Base-by-base conservation (phyloP, 2,113 vertebrate species). In the Heliornis fulica region DNA sequence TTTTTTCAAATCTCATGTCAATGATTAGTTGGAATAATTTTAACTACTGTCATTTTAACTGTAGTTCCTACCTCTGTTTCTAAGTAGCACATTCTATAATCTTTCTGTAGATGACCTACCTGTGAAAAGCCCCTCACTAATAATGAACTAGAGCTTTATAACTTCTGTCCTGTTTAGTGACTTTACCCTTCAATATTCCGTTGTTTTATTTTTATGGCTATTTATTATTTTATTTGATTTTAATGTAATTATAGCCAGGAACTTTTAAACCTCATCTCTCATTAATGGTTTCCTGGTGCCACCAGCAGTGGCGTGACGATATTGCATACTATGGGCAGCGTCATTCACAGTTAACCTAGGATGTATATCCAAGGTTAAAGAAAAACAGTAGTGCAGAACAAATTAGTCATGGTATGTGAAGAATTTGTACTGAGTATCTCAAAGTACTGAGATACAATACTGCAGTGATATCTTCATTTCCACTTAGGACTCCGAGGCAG, bases 261-360 rank as follows among this genome's bases (percentile, higher is more conserved):
- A 94, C 51, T 89, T 92, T 66, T 48, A 95, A 97, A 81, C 20
- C 60, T 78, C 57, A 51, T 75, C 45, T 80, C 54, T 70, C 91
- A 83, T 90, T 92, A 93, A 77, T 96, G 93, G 96, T 92, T 96
- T 96, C 92, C 56, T 97, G 95, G 93, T 96, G 96, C 94, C 91
- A 95, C 94, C 94, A 94, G 91, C 89, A 97, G 96, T 75, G 86
- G 83, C 60, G 78, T 22, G 29, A 87, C 66, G 94, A 95, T 94
- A 97, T 43, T 94, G 87, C 95, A 95, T 83, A 95, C 46, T 81
- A 70, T 8, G 56, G 83, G 41, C 22, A 92, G 50, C 8, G 54
- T 38, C 45, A 45, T 34, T 90, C 22, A 63, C 2, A 2, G 51
- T 65, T 76, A 87, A 87, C 38, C 32, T 59, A 71, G 29, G 18